Conservation (phyloP, 1,140 invertebrate genomes). For the Saccostrea cuccullata region DNA sequence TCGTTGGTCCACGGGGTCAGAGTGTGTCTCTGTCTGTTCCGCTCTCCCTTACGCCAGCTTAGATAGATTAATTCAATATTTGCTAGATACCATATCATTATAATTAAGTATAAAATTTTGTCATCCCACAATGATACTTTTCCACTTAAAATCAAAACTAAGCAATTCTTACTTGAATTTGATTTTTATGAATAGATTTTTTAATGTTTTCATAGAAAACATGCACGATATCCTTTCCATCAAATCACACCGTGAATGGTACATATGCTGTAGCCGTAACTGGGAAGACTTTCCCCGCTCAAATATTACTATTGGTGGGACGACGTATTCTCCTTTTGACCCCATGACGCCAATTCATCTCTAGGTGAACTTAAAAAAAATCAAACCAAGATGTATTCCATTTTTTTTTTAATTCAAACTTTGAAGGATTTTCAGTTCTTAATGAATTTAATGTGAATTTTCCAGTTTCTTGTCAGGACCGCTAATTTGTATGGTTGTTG, state of each 20-base stretch:
- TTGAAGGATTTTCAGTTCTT: too few species aligned
- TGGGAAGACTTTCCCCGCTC: slow-evolving; percentile 57
- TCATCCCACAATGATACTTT: too few species aligned
- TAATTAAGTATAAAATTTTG: too few species aligned
- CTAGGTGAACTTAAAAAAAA: slow-evolving; percentile 51
- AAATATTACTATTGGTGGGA: slow-evolving; percentile 52
- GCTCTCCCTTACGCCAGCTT: slow-evolving; percentile 52
- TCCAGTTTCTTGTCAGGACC: background rate
- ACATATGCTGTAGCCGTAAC: slow-evolving; percentile 53
- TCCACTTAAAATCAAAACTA: background rate
- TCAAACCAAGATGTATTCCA: too few species aligned
- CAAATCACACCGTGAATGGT: slow-evolving; percentile 30
- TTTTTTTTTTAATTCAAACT: too few species aligned
- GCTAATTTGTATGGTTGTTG: background rate
- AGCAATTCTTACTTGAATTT: background rate
- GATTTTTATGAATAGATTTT: background rate
- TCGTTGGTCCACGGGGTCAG: slow-evolving; percentile 38
- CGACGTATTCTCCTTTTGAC: slow-evolving; percentile 47
- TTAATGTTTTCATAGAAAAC: slow-evolving; percentile 41
- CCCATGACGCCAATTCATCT: slow-evolving; percentile 54
- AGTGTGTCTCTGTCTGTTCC: slow-evolving; percentile 55
- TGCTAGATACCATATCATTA: background rate
- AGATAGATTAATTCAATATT: slow-evolving; percentile 51
- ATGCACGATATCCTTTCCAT: slow-evolving; percentile 46
- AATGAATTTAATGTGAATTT: background rate